Conservation (phyloP, 2,888 invertebrate species). For the Nymphalis urticae region DNA sequence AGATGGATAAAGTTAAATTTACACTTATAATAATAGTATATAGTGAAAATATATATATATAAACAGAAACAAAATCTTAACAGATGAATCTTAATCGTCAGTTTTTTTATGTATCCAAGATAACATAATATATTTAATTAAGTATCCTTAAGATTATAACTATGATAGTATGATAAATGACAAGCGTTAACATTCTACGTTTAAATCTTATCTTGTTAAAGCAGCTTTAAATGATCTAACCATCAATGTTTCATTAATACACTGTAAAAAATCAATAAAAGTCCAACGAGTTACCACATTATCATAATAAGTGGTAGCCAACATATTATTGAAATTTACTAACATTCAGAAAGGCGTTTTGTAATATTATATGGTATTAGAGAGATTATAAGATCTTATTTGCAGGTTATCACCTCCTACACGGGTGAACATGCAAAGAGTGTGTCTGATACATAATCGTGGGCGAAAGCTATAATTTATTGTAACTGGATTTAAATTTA, state of each 20-base stretch:
- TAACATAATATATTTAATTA: neutral
- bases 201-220: neutral
- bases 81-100: no score
- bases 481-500: slow-evolving; percentile 52
- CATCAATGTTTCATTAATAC: neutral
- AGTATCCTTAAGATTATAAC: neutral
- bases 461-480: slow-evolving; percentile 73
- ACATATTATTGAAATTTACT: neutral
- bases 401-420: slow-evolving; percentile 53
- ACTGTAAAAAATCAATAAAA: neutral
- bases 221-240: neutral
- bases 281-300: neutral
- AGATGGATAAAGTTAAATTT: no score
- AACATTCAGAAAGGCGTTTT: neutral
- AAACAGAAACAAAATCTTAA: no score
- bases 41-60: no score
- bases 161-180: neutral
- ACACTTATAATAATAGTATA: no score
- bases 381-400: slow-evolving; percentile 31
- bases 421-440: slow-evolving; percentile 49
- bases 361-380: neutral
- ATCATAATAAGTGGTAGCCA: neutral
- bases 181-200: neutral
- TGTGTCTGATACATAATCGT: slow-evolving; percentile 64
- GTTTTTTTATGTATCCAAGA: no score